phyloP scores from a whole-genome alignment of 2,888 invertebrate species.

The Brachypterus glaber region DNA sequence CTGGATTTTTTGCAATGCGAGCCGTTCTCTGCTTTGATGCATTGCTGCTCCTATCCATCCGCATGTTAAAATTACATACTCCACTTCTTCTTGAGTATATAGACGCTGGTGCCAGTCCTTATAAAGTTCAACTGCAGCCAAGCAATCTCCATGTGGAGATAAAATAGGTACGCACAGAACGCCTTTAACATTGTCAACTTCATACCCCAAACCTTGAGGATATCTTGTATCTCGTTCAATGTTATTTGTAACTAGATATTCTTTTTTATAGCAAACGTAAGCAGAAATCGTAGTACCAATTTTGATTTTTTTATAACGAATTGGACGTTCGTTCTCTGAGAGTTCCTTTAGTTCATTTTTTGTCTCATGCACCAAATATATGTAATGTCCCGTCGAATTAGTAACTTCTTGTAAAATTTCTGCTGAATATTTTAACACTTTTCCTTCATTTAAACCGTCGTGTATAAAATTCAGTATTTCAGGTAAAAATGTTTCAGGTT shows the following conservation, averaged over 20 bases:
- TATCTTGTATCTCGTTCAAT: conserved; percentile 48
- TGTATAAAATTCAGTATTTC: too few relatives aligned
- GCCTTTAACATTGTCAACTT: too few relatives aligned
- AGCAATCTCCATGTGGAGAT: conserved; percentile 49
- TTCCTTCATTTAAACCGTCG: too few relatives aligned
- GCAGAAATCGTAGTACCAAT: conserved; percentile 48
- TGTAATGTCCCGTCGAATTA: too few relatives aligned
- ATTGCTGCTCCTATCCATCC: conserved; percentile 42
- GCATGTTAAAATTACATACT: conserved; percentile 34
- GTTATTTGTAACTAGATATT: conserved; percentile 47
- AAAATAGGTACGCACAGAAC: conserved; percentile 53
- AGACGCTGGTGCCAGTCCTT: conserved; percentile 35
- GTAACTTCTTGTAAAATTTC: too few relatives aligned
- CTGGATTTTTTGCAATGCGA: conserved; percentile 37
- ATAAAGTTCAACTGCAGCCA: conserved; percentile 51
- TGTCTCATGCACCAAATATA: too few relatives aligned
- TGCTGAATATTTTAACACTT: too few relatives aligned
- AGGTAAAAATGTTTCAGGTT: too few relatives aligned
- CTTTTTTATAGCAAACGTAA: conserved; percentile 48
- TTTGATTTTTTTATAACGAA: too few relatives aligned
- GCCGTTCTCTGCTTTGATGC: conserved; percentile 37
- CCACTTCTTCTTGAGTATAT: conserved; percentile 34
- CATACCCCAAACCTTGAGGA: conserved; percentile 47
- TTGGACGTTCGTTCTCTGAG: too few relatives aligned
- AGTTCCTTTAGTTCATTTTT: too few relatives aligned